Base-by-base conservation (phyloP, 2,113 vertebrate genomes). In the Gavialis gangeticus region DNA sequence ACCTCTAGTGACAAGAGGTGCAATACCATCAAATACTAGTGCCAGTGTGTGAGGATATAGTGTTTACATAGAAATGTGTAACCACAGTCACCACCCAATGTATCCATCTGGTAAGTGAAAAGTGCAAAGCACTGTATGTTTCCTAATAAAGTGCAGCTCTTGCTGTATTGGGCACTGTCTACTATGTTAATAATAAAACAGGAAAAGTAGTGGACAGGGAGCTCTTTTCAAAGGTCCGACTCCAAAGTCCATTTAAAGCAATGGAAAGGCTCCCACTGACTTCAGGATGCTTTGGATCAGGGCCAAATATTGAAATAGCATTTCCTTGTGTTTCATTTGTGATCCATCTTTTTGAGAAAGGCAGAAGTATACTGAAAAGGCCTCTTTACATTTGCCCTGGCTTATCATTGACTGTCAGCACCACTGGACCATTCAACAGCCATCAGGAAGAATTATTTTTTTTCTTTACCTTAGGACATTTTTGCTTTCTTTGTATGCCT, bases 21-120 rank as follows among this genome's bases (percentile, higher is more conserved):
- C 0, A 2, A 63, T 6, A 3, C 2, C 28, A 59, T 37, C 2
- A 0, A 12, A 27, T 6, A 2, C 28, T 12, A 55, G 18, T 0
- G 1, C 30, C 4, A 79, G 75, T 27, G 54, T 16, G 66, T 67
- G 54, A n/a, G 22, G 18, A 81, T 2, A 2, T 2, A 2, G 19
- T 4, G 17, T 54, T 85, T 76, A 46, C 0, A 0, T n/a, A 46
- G 58, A 81, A 80, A 79, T 84, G 54, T 63, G 37, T 63, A 75
- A 1, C 28, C 92, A 71, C 73, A 59, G 57, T 94, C 71, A 69
- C 59, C 34, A 12, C 8, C 34, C 54, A 30, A 7, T 34, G 16
- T 21, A 37, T 57, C n/a, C 14, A 30, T 57, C 4, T 18, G 19
- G 22, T 25, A 80, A 90, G 63, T 62, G 56, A 8, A 21, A 91